Percentiles rank a stretch among this genome's conserved stretches.
Evolutionary conservation across 2,113 vertebrate genomes (phyloP).

Genomic region (Poeciliopsis prolifica): DNA sequence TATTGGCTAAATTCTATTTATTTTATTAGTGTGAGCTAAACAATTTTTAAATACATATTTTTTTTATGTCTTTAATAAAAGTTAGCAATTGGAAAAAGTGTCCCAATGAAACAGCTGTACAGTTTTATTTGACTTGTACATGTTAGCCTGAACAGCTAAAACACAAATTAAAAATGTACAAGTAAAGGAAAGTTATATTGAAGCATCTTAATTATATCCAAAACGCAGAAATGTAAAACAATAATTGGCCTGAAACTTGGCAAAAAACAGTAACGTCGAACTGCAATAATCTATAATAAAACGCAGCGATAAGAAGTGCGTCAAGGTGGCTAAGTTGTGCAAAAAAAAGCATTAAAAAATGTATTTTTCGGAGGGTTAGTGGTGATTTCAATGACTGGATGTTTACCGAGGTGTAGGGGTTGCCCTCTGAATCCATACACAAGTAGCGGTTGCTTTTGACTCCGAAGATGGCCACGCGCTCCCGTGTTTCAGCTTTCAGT

Average conservation of each 20-base stretch:
- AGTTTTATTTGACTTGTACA: neutral
- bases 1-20: too few species aligned
- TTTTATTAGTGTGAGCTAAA: too few species aligned
- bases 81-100: too few species aligned
- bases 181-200: neutral
- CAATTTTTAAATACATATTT: too few species aligned
- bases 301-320: neutral
- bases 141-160: too few species aligned
- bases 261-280: neutral
- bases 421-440: conserved; percentile 88
- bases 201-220: neutral
- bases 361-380: neutral
- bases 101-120: too few species aligned
- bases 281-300: neutral
- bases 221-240: neutral
- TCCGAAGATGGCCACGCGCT: conserved; percentile 87
- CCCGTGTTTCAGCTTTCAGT: conserved; percentile 86
- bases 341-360: neutral
- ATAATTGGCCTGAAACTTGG: too few species aligned
- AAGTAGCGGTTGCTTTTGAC: conserved; percentile 89
- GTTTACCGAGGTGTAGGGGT: conserved; percentile 91
- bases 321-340: conserved; percentile 15
- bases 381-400: neutral
- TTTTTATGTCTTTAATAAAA: too few species aligned
- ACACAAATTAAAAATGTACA: neutral